These are phyloP conservation scores for Meloidogyne hapla DNA, from an alignment of 1,140 invertebrate species.

Conservation along the genomic window DNA sequence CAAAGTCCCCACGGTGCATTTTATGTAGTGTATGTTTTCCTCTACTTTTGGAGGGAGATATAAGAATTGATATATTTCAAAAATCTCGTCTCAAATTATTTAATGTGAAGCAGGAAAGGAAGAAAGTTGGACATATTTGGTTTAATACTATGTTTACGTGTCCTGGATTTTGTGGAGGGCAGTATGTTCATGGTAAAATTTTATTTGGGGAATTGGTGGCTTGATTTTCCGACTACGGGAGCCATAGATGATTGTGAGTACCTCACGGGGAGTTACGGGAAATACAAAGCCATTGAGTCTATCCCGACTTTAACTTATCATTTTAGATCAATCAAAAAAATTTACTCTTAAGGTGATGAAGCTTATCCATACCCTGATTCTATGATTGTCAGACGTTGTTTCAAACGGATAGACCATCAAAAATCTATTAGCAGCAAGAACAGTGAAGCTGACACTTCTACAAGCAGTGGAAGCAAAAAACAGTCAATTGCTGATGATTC, in stretches of 20 bases:
- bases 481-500: constrained; percentile 3
- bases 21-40: not conserved
- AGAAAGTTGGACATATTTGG: constrained; percentile 61
- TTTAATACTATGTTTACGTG: constrained; percentile 64
- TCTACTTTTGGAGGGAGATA: constrained; percentile 60
- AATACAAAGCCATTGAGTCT: too few relatives aligned
- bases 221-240: too few relatives aligned
- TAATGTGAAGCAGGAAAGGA: constrained; percentile 47
- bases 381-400: constrained; percentile 36
- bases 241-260: too few relatives aligned
- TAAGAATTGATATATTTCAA: constrained; percentile 54
- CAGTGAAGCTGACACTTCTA: not conserved
- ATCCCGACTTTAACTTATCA: too few relatives aligned
- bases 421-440: not conserved
- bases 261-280: too few relatives aligned
- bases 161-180: constrained; percentile 44
- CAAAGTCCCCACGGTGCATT: not conserved
- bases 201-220: too few relatives aligned
- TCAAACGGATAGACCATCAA: constrained; percentile 6
- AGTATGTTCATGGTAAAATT: constrained; percentile 55
- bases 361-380: constrained; percentile 45
- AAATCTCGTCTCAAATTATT: constrained; percentile 40
- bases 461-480: constrained; percentile 2
- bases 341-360: constrained; percentile 49
- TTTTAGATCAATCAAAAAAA: not conserved